A percentile compares a stretch with the other conserved stretches of the same genome.
phyloP scores from a whole-genome alignment of 2,113 vertebrate species.

The Petrocephalus microphthalmus region DNA sequence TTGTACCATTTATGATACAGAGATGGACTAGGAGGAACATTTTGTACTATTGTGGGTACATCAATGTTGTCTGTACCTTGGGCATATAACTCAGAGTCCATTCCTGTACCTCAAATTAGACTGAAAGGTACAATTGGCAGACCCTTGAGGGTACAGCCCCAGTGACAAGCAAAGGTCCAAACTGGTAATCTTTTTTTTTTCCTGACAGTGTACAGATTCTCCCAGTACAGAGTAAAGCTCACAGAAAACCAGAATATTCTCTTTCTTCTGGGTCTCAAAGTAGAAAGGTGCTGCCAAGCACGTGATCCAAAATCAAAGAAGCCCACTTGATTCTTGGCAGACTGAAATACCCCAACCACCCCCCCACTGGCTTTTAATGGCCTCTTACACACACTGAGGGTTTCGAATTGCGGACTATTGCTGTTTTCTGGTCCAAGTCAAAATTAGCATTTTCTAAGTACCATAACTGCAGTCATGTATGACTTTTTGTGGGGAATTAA shows the following conservation, averaged over 20 bases:
- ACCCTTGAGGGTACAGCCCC: neutral
- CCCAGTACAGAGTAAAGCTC: neutral
- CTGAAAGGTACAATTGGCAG: neutral
- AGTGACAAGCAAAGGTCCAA: neutral
- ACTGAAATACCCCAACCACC: neutral
- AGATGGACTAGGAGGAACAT: neutral
- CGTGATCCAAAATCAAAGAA: constrained; percentile 1
- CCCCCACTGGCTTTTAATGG: neutral
- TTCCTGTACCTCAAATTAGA: neutral
- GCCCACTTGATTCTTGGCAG: constrained; percentile 13
- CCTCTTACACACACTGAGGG: neutral
- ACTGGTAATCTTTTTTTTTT: neutral
- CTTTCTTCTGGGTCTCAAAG: neutral
- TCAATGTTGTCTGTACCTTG: neutral
- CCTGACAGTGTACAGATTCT: neutral
- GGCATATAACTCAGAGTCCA: neutral
- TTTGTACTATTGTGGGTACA: neutral
- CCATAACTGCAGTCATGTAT: no score
- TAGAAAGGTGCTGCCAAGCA: neutral
- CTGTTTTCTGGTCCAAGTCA: neutral
- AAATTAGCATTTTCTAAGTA: neutral
- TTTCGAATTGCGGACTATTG: neutral
- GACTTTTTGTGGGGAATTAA: neutral
- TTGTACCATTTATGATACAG: neutral
- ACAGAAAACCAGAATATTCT: neutral